Evolutionary conservation across 2,113 vertebrate species (phyloP).

Genomic region (Psilopsiagon aurifrons): DNA sequence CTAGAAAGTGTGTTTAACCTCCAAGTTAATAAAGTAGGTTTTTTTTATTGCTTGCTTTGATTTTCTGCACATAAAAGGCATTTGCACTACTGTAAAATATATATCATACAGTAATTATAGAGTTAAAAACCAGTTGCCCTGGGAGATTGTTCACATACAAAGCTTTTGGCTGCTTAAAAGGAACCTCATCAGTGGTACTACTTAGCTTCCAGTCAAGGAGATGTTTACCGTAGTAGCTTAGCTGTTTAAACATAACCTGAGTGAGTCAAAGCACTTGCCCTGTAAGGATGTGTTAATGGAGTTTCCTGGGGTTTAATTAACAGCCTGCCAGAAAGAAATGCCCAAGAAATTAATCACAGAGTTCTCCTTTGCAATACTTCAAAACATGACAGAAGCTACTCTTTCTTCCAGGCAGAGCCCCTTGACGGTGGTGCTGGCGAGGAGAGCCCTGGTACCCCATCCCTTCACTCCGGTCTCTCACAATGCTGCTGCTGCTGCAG

Average conservation of each 20-base stretch:
- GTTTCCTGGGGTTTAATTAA: background rate
- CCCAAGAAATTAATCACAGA: background rate
- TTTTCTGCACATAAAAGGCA: background rate
- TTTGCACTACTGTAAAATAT: background rate
- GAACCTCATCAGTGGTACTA: background rate
- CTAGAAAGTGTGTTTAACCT: background rate
- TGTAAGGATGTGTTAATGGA: background rate
- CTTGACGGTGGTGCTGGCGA: rapidly evolving
- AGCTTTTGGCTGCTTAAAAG: background rate
- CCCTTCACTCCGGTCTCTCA: background rate
- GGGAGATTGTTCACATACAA: background rate
- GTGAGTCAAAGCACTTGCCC: background rate
- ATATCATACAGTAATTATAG: background rate
- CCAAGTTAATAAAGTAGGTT: background rate
- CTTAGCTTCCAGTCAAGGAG: background rate
- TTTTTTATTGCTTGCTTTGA: background rate
- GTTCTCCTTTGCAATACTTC: background rate
- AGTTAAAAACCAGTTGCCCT: background rate
- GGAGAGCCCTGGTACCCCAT: background rate
- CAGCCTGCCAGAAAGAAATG: background rate
- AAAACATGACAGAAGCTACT: rapidly evolving
- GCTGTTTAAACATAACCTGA: background rate
- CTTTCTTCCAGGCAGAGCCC: background rate
- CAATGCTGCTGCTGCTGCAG: background rate
- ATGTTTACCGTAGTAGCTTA: background rate